phyloP scores from a whole-genome alignment of 2,888 invertebrate genomes.

The Papilio demoleus region DNA sequence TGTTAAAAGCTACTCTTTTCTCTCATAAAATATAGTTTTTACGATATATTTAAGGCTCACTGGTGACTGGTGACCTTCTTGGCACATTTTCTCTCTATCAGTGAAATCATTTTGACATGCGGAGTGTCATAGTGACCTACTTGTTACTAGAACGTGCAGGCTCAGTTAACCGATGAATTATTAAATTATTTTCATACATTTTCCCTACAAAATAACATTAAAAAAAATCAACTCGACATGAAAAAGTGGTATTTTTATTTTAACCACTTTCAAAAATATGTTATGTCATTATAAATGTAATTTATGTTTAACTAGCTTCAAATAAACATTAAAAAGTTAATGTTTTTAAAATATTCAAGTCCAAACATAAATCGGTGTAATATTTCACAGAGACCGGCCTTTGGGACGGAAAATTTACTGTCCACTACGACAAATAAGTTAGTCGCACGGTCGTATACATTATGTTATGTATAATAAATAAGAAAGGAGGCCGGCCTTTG shows the following conservation, averaged over 20 bases:
- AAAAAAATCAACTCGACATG: too few species aligned
- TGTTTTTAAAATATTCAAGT: not conserved
- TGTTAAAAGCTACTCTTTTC: slow-evolving; percentile 15
- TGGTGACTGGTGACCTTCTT: slow-evolving; percentile 11
- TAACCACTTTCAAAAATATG: too few species aligned
- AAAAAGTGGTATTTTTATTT: too few species aligned
- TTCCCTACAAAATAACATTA: not conserved
- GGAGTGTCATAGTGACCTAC: slow-evolving; percentile 5
- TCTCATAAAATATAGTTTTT: slow-evolving; percentile 21
- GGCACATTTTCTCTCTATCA: slow-evolving; percentile 11
- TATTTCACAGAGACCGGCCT: not conserved
- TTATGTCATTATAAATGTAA: not conserved
- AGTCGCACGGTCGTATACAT: slow-evolving; percentile 30
- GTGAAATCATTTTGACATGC: slow-evolving; percentile 15
- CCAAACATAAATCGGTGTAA: slow-evolving; percentile 1
- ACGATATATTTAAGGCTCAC: not conserved
- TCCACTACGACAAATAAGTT: slow-evolving; percentile 39
- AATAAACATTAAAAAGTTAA: not conserved
- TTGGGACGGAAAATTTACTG: slow-evolving; percentile 39
- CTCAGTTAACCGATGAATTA: not conserved
- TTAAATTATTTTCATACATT: not conserved
- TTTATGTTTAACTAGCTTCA: not conserved
- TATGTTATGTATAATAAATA: slow-evolving; percentile 44
- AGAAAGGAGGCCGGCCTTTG: slow-evolving; percentile 38
- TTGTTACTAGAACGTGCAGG: not conserved